phyloP scores from a whole-genome alignment of 1,140 invertebrate genomes.

The Whitmania pigra region DNA sequence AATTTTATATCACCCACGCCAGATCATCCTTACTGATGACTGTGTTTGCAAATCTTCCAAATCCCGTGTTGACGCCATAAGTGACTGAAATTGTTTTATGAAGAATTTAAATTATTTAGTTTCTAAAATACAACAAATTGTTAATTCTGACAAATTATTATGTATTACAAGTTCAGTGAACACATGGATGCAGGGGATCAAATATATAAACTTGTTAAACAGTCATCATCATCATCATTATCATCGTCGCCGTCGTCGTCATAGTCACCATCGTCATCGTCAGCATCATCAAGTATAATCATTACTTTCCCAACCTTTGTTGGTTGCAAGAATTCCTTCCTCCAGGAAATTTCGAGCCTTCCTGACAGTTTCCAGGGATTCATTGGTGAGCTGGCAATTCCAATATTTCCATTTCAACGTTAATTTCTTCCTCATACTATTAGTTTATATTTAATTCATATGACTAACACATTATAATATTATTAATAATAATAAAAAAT shows the following conservation, averaged over 20 bases:
- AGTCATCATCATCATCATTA: neutral
- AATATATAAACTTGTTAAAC: neutral
- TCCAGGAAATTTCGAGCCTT: conserved; percentile 5
- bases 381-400: neutral
- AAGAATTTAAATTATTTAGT: too few species aligned
- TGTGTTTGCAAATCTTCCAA: conserved; percentile 58
- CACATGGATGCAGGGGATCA: neutral
- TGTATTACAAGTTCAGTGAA: conserved; percentile 22
- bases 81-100: conserved; percentile 44
- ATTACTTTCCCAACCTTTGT: neutral
- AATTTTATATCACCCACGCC: conserved; percentile 44
- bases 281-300: neutral
- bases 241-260: neutral
- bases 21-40: conserved; percentile 52
- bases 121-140: too few species aligned
- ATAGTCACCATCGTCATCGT: neutral
- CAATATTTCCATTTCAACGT: neutral
- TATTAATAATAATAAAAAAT: neutral
- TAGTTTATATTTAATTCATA: neutral
- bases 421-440: neutral
- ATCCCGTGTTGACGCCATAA: conserved; percentile 65
- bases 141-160: too few species aligned
- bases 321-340: conserved; percentile 1
- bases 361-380: neutral
- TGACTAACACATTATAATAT: neutral